Evolutionary conservation across 1,140 invertebrate species (phyloP), one percentile per base, ranked within the genome.

Genomic region (Frieseomelitta varia): DNA sequence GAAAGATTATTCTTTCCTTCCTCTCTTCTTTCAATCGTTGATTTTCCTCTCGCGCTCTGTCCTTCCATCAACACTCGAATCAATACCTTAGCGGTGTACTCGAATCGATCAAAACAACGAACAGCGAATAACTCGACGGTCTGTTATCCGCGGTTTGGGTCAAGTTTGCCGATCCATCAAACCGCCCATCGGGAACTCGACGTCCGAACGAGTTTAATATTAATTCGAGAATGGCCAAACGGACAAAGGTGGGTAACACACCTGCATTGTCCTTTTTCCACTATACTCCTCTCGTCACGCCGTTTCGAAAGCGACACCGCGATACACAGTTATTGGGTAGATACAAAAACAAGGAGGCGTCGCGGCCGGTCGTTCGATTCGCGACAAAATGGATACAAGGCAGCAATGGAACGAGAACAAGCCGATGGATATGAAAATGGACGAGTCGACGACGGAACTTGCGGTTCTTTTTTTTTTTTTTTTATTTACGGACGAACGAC

Each of bases 341-440:
- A 82, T 76, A 69, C 56, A 73, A 61, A 61, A 80, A 85, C 67
- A 86, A 86, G 76, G 72, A 67, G 81, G 69, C 63, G 84, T 63
- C 55, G 72, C 34, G 30, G 65, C 19, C 30, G 30, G 34, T 34
- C 67, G 63, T 69, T 82, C 75, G 87, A 82, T 75, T 75, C 53
- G 67, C 21, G 34, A 39, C 67, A 81, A 85, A 81, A 88, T 79
- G 27, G 65, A 67, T 11, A 30, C 27, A 67, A 11, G 19, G 56
- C 8, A 47, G 6, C 21, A 58, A 58, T 21, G 21, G 21, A n/a
- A 24, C 21, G 21, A 47, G 39, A 47, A 47, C 39, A 47, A 47
- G 39, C 39, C 30, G 4, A 17, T 39, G 3, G 30, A 67, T 67
- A 34, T 34, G 30, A 67, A 67, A 67, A 67, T 67, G 68, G 79